phyloP scores from a whole-genome alignment of 53 echinoderm and acorn worm species.

The Hippasteria phrygiana region DNA sequence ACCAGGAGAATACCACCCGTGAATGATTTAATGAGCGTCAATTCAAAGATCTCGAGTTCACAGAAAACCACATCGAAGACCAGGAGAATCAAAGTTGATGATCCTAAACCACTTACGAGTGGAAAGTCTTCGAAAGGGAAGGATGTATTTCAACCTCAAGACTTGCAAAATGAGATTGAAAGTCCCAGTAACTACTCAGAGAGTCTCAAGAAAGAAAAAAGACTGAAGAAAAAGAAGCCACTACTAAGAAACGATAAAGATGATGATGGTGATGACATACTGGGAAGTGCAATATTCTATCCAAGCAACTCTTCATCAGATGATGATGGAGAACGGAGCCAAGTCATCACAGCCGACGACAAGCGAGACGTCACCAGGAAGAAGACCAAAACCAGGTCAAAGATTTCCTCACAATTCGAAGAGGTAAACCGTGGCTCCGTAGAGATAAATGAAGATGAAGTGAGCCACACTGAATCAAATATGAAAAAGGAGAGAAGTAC shows the following conservation, averaged over 20 bases:
- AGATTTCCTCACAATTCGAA: not conserved
- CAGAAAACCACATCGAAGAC: too few species aligned
- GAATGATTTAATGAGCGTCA: too few species aligned
- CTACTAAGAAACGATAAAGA: not conserved
- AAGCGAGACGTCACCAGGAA: not conserved
- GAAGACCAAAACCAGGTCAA: not conserved
- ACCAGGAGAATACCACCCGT: too few species aligned
- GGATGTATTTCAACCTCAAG: not conserved
- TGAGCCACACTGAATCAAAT: not conserved
- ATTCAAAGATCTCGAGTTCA: too few species aligned
- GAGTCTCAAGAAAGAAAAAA: not conserved
- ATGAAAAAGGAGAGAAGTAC: not conserved
- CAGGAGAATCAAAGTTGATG: too few species aligned
- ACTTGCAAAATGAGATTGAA: not conserved
- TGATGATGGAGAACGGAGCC: not conserved
- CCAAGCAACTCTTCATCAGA: not conserved
- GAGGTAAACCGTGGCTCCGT: not conserved
- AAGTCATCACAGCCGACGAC: not conserved
- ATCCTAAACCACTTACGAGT: too few species aligned
- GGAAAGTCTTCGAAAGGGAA: too few species aligned
- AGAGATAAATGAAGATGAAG: not conserved
- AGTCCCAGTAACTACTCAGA: not conserved
- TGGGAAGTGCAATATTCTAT: not conserved
- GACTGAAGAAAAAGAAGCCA: not conserved
- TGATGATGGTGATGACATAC: not conserved